Evolutionary conservation across 2,797 vertebrate genomes (phyloP).

Genomic region (Epinephelus coioides): DNA sequence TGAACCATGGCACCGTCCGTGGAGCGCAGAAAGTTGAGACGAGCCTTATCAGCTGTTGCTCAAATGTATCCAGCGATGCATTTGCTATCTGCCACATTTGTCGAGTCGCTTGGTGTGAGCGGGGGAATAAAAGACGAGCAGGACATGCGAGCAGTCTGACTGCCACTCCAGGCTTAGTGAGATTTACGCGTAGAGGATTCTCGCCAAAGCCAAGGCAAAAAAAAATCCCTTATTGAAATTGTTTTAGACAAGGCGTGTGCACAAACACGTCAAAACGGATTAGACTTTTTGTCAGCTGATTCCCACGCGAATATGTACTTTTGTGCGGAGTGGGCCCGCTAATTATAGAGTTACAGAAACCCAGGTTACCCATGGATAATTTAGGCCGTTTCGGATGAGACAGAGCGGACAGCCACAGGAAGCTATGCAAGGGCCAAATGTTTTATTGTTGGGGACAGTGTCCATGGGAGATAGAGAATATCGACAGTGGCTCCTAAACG

Average conservation of each 20-base stretch:
- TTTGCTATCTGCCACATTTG: constrained; percentile 74
- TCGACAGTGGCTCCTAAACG: neutral
- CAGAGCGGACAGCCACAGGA: constrained; percentile 67
- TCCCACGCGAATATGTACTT: constrained; percentile 67
- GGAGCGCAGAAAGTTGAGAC: constrained; percentile 50
- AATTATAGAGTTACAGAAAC: constrained; percentile 76
- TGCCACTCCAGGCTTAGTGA: constrained; percentile 11
- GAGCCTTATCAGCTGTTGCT: constrained; percentile 75
- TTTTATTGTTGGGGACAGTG: constrained; percentile 38
- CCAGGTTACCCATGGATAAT: constrained; percentile 71
- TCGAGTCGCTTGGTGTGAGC: constrained; percentile 48
- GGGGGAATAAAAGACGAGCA: constrained; percentile 17
- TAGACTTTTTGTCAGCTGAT: constrained; percentile 56
- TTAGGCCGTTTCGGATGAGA: constrained; percentile 64
- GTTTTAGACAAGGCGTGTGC: constrained; percentile 57
- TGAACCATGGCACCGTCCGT: constrained; percentile 18
- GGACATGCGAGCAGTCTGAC: constrained; percentile 9
- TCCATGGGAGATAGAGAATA: neutral
- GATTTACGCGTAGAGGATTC: constrained; percentile 49
- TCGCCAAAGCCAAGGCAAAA: constrained; percentile 25
- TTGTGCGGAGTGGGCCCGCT: constrained; percentile 60
- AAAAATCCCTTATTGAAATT: constrained; percentile 23
- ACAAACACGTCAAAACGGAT: constrained; percentile 65
- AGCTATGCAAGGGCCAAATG: constrained; percentile 27
- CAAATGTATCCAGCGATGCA: constrained; percentile 54